A percentile compares a stretch with the other conserved stretches of the same genome.
These are phyloP conservation scores for Drosophila heteroneura DNA, from an alignment of 2,888 invertebrate species.

Conservation along the genomic window DNA sequence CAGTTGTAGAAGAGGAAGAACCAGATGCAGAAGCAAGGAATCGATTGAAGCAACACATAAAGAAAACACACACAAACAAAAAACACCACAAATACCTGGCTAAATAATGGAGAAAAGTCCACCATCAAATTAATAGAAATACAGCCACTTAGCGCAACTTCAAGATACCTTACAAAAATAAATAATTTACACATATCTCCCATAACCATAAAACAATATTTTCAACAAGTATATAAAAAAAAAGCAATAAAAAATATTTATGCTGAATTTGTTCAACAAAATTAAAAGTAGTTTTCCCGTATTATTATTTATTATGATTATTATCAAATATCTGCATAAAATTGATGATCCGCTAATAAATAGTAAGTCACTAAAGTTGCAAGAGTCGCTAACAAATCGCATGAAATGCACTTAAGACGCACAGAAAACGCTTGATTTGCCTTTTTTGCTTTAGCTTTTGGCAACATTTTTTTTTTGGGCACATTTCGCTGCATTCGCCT, in stretches of 20 bases:
- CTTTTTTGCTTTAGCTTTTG: not conserved
- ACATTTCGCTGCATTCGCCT: constrained; percentile 41
- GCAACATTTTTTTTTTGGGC: not conserved
- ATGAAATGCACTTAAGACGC: constrained; percentile 5
- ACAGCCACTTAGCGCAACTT: not conserved
- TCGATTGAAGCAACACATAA: constrained; percentile 42
- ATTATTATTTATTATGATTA: not conserved
- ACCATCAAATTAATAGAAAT: constrained; percentile 33
- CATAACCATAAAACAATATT: not conserved
- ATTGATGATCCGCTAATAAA: not conserved
- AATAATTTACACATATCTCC: not conserved
- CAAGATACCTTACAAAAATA: not conserved
- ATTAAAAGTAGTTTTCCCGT: not conserved
- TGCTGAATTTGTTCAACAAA: not conserved
- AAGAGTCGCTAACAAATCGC: constrained; percentile 1
- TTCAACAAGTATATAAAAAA: not conserved
- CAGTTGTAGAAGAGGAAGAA: constrained; percentile 33
- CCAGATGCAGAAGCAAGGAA: constrained; percentile 16
- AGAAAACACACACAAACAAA: constrained; percentile 8
- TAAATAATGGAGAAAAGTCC: constrained; percentile 27
- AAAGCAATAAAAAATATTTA: not conserved
- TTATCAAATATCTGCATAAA: not conserved
- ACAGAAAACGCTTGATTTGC: constrained; percentile 8
- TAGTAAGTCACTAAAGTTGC: not conserved
- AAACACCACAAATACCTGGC: constrained; percentile 15